A percentile compares a stretch with the other conserved stretches of the same genome.
These are phyloP conservation scores for Delphinus delphis DNA, from an alignment of 2,113 vertebrate species.

Conservation along the genomic window DNA sequence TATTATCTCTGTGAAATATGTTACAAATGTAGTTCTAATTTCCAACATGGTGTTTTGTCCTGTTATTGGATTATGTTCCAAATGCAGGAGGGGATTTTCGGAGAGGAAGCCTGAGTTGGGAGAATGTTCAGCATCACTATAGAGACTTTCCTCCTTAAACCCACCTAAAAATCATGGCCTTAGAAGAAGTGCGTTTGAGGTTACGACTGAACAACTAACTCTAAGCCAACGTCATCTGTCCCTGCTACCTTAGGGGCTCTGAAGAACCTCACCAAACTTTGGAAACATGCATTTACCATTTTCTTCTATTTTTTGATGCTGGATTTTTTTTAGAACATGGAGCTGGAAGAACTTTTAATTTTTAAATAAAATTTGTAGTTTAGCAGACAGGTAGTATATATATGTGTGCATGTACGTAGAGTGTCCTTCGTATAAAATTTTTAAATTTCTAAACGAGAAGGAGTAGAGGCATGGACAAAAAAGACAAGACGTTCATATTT, in stretches of 20 bases:
- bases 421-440: background rate
- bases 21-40: background rate
- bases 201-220: background rate
- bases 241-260: background rate
- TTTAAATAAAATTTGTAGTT: slow-evolving; percentile 2
- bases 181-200: background rate
- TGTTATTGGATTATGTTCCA: background rate
- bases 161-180: background rate
- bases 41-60: background rate
- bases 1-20: background rate
- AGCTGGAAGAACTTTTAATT: background rate
- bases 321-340: background rate
- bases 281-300: background rate
- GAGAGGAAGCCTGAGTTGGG: background rate
- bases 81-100: background rate
- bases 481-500: background rate
- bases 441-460: background rate
- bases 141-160: background rate
- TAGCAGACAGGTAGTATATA: background rate
- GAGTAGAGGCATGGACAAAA: background rate
- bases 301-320: background rate
- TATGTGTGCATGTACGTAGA: background rate
- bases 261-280: background rate
- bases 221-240: background rate
- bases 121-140: background rate